Evolutionary conservation across 1,140 invertebrate species (phyloP), one percentile per base, ranked within the genome.

Genomic region (Zaprionus davidi): DNA sequence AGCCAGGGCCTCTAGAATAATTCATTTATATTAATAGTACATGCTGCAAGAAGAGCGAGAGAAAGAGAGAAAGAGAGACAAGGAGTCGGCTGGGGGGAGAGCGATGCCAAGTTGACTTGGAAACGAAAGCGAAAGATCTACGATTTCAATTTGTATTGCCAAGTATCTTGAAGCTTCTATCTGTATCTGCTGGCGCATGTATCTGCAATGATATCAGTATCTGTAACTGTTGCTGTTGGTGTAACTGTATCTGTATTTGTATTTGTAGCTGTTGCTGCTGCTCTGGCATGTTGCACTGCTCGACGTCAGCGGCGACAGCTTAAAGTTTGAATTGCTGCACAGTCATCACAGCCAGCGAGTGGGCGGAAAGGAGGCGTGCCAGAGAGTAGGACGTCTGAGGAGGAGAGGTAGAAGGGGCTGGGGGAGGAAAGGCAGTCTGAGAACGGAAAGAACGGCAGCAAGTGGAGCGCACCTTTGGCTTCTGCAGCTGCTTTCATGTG

Each of bases 401-500:
- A 22, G 5, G 13, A 15, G 22, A 20, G 1, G 51, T 20, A 44
- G 38, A 22, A 1, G 7, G 2, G 28, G 46, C 20, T 20, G 20
- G 41, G 31, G 59, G 34, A 56, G 62, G 26, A 12, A 51, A 49
- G 68, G 53, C 60, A 44, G 41, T 46, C 9, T 34, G 49, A 22
- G 51, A 71, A 41, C 68, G 51, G 70, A 79, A 71, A 62, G 76
- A 76, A 55, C 28, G 68, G 58, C 66, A 82, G 76, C 81, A 82
- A 79, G 81, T 82, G 79, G 81, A 81, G 79, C 81, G 81, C 82
- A 85, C 82, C 82, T 85, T 85, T 86, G 44, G 73, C 68, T 76
- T 76, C 73, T 85, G 79, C 82, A 82, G 79, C 76, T 82, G 82
- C 82, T 85, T 86, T 84, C 82, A 85, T 85, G 83, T 85, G 82